These are phyloP conservation scores for Choloepus didactylus DNA, from an alignment of 2,797 vertebrate genomes.

Conservation along the genomic window DNA sequence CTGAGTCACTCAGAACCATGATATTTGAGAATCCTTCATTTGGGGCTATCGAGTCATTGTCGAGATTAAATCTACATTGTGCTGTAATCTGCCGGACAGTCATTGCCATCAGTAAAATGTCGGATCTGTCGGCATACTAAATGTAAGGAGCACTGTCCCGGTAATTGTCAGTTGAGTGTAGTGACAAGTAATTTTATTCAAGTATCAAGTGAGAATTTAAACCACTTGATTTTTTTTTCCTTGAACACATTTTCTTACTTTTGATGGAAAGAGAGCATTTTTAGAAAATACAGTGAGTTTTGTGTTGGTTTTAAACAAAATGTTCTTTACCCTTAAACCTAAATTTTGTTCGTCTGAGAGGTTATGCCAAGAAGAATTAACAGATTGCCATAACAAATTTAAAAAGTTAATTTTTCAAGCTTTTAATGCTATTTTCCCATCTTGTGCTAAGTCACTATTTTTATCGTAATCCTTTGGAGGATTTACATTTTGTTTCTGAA, in stretches of 20 bases:
- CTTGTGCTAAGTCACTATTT: conserved; percentile 5
- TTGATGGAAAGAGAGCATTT: conserved; percentile 66
- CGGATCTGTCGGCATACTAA: conserved; percentile 79
- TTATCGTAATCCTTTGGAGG: conserved; percentile 1
- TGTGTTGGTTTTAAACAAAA: conserved; percentile 71
- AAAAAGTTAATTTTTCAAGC: conserved; percentile 56
- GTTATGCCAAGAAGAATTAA: conserved; percentile 67
- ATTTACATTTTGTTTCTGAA: conserved; percentile 55
- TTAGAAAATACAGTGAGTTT: conserved; percentile 66
- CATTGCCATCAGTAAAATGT: conserved; percentile 83
- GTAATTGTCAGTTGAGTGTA: conserved; percentile 78
- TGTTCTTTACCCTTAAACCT: conserved; percentile 64
- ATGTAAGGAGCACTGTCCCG: conserved; percentile 73
- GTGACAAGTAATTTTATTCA: conserved; percentile 82
- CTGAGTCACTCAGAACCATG: conserved; percentile 85
- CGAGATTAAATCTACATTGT: conserved; percentile 85
- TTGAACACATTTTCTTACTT: conserved; percentile 78
- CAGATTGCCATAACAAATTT: conserved; percentile 2
- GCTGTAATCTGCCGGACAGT: conserved; percentile 79
- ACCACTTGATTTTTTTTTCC: conserved; percentile 70
- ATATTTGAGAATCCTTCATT: conserved; percentile 84
- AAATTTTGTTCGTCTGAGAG: conserved; percentile 72
- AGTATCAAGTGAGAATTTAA: conserved; percentile 71
- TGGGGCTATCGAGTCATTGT: conserved; percentile 80
- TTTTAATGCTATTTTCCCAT: conserved; percentile 7